Evolutionary conservation across 37 sponge, comb jelly and placozoan genomes (phyloP).

Genomic region (Crambe crambe): DNA sequence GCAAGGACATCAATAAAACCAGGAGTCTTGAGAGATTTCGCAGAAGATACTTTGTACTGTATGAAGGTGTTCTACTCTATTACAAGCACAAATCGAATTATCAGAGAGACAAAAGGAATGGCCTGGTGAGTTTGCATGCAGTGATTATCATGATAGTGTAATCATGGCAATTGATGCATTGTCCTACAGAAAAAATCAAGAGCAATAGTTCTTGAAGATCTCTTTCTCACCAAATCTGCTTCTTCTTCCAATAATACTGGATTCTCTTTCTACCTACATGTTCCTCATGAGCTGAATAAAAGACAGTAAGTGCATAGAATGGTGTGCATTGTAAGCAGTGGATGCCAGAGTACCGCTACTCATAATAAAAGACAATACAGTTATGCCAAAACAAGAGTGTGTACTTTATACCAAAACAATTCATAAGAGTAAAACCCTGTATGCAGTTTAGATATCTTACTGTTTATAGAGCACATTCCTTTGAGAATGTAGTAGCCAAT

Average conservation of each 20-base stretch:
- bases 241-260: neutral
- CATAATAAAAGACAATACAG: neutral
- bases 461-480: no score
- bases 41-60: constrained; percentile 72
- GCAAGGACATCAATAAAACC: neutral
- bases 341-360: no score
- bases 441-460: no score
- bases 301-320: constrained; percentile 27
- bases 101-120: constrained; percentile 41
- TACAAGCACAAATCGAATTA: constrained; percentile 45
- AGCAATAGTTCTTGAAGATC: constrained; percentile 21
- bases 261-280: constrained; percentile 50
- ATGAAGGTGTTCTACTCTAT: constrained; percentile 58
- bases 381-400: neutral
- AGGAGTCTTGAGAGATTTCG: neutral
- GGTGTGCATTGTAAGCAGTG: no score
- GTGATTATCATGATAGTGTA: neutral
- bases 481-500: no score
- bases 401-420: no score
- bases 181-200: constrained; percentile 13
- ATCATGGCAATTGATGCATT: neutral
- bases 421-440: no score
- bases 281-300: constrained; percentile 41
- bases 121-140: constrained; percentile 17
- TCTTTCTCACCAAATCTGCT: constrained; percentile 43